Base-by-base conservation (phyloP, 2,113 vertebrate genomes). In the Anoura caudifer region DNA sequence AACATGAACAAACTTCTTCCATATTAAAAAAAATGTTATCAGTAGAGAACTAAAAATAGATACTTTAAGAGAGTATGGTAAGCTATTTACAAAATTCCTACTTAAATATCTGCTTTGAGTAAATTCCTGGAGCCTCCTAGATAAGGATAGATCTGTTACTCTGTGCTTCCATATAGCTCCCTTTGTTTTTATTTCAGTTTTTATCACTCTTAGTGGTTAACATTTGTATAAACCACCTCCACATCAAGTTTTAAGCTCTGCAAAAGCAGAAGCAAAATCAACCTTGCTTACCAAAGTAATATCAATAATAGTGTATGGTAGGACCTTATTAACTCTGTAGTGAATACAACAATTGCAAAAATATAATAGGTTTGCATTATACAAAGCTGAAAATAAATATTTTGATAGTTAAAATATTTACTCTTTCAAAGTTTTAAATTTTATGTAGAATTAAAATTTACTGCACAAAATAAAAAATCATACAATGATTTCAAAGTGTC, bases 401-500 rank as follows among this genome's bases (percentile, higher is more conserved):
- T 89, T 54, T 79, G 9, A 45, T 36, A 84, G 31, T n/a, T 67
- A 83, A 65, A 76, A 77, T 65, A 65, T 13, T 67, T 76, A 80
- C 14, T 75, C 79, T 79, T 7, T 26, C 33, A 59, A 94, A 65
- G 10, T 65, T 61, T 22, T 2, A 90, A 79, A 45, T 45, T 79
- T n/a, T 83, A 86, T 31, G 1, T 43, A 36, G 4, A 84, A 65
- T 77, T 81, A 67, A 86, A 87, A 93, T 50, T 50, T 76, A 81
- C 16, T 70, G 13, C 1, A 41, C 19, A 56, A 69, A 90, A 41
- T 76, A 41, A 47, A 98, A 90, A 59, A 67, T 5, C 0, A 97
- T 96, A 81, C 83, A 93, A 85, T 90, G 82, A 97, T 95, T 97
- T 97, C 69, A 92, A 81, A 97, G 26, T 91, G 88, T 94, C 97